Evolutionary conservation across 1,140 invertebrate genomes (phyloP), one percentile per base, ranked within the genome.

Genomic region (Eriocheir sinensis): DNA sequence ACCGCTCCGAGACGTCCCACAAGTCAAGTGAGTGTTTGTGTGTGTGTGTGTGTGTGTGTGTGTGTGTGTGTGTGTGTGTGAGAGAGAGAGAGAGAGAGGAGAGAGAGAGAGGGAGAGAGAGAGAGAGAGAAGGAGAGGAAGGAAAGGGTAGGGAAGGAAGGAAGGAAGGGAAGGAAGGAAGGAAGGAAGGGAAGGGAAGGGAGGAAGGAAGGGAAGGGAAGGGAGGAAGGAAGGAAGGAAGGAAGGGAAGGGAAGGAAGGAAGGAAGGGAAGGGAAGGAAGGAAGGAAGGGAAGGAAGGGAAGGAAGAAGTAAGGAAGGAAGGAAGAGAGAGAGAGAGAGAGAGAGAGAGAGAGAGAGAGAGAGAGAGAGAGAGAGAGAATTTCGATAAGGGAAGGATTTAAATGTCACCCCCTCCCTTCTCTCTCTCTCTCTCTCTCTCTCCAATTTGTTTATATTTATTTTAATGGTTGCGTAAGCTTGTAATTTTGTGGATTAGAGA

Each of bases 21-120:
- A 93, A 93, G 60, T 89, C 92, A 48, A 93, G 92, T 93, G 85
- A 93, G 92, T 44, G 88, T 40, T 12, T 32, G 41, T 40, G 38
- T 89, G 88, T 40, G 88, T 44, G 60, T 89, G 36, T 89, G 36
- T 89, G 88, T 41, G 8, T 30, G 85, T 38, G 6, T 36, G 38
- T 88, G 15, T 30, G 85, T 34, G 4, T 30, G 85, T 41, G 32
- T 30, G 85, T 30, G 38, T 34, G 32, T 34, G 38, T 88, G 81
- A 72, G 27, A 72, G 12, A 27, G 53, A 72, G 53, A 12, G 53
- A 72, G 53, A 72, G 12, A 72, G 53, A 27, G 12, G 53, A 72
- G 53, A 27, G 53, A 72, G 53, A 72, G 27, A 72, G 27, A 12
- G 53, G 12, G 27, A 12, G 12, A 27, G 12, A 72, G 53, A 27